These are phyloP conservation scores for Lycaon pictus DNA, from an alignment of 2,113 vertebrate species.

Conservation along the genomic window DNA sequence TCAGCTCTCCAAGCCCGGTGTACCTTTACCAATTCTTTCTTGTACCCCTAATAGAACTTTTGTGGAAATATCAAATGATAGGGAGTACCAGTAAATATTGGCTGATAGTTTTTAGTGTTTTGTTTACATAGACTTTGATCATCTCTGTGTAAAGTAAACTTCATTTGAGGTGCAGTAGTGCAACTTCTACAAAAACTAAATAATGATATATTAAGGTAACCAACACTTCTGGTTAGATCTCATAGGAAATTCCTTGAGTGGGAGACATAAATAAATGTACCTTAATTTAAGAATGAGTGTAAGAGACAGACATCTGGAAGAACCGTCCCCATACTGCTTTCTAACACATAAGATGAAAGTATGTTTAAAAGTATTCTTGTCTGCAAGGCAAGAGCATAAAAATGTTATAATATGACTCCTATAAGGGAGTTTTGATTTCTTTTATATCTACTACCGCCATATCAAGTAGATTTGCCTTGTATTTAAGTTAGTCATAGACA, in stretches of 20 bases:
- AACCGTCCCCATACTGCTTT: neutral
- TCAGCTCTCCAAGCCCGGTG: neutral
- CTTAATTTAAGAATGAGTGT: neutral
- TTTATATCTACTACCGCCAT: neutral
- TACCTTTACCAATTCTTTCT: neutral
- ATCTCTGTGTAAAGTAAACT: conserved; percentile 30
- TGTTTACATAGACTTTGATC: neutral
- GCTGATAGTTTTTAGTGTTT: neutral
- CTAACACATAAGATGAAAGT: neutral
- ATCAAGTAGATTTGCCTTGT: neutral
- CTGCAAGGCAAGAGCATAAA: neutral
- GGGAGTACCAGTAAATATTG: neutral
- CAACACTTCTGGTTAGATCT: neutral
- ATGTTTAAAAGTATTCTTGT: neutral
- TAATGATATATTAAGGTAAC: conserved; percentile 4
- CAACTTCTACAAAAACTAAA: neutral
- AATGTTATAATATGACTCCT: neutral
- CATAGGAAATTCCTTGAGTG: neutral
- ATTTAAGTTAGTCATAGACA: neutral
- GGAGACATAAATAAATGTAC: neutral
- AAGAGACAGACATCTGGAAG: neutral
- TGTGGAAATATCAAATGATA: neutral
- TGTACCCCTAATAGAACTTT: neutral
- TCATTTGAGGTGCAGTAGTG: neutral
- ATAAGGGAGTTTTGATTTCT: neutral